A percentile compares a stretch with the other conserved stretches of the same genome.
Evolutionary conservation across 2,888 invertebrate species (phyloP).

Genomic region (Proisotoma minuta): DNA sequence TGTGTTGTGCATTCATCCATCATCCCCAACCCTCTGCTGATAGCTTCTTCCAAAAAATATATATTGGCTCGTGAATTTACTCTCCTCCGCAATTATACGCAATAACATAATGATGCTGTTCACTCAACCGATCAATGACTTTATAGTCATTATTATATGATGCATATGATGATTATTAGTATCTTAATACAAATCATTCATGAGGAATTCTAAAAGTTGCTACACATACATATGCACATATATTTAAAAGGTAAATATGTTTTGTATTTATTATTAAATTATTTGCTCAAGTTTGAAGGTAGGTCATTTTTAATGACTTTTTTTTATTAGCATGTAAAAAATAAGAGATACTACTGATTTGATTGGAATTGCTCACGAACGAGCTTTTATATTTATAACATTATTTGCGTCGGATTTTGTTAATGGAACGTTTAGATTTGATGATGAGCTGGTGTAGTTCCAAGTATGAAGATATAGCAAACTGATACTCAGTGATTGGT

Average conservation of each 20-base stretch:
- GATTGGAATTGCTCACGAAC: too few relatives aligned
- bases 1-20: not conserved
- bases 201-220: too few relatives aligned
- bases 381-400: constrained; percentile 1
- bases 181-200: too few relatives aligned
- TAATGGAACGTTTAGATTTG: constrained; percentile 47
- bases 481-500: constrained; percentile 43
- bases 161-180: too few relatives aligned
- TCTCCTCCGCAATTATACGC: not conserved
- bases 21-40: not conserved
- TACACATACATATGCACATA: too few relatives aligned
- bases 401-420: constrained; percentile 27
- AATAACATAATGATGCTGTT: not conserved
- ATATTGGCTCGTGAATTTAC: constrained; percentile 2
- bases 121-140: constrained; percentile 2
- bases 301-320: too few relatives aligned
- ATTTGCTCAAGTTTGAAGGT: too few relatives aligned
- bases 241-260: too few relatives aligned
- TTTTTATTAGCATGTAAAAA: too few relatives aligned
- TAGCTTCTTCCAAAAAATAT: not conserved
- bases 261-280: too few relatives aligned
- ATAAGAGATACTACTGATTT: too few relatives aligned
- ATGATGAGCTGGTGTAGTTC: constrained; percentile 47
- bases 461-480: constrained; percentile 43
- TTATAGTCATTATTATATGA: too few relatives aligned